Evolutionary conservation across 2,888 invertebrate species (phyloP), one percentile per base, ranked within the genome.

Genomic region (Gortyna flavago): DNA sequence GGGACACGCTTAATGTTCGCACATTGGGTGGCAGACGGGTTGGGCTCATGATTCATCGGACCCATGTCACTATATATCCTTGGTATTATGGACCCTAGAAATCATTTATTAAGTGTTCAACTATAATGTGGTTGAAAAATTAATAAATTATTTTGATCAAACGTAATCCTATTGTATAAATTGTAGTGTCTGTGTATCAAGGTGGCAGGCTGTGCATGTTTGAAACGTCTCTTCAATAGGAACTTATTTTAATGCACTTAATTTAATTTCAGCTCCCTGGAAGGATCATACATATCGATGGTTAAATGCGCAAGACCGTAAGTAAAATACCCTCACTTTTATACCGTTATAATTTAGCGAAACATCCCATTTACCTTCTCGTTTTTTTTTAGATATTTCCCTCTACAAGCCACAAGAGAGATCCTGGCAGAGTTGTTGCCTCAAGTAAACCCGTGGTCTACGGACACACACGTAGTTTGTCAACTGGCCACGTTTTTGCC

Each of bases 401-500:
- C 98, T 76, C 94, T 97, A 64, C 97, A 96, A 57, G 98, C 99
- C 0, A 99, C 99, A 0, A 97, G 97, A 93, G 99, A 99, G 95
- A 98, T 99, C 90, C 94, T 99, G 73, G 98, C 98, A 75, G 98
- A 98, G 93, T 97, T 98, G 92, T 97, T 98, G 73, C 99, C 99
- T 0, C 97, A 97, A 87, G 94, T 99, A 73, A 98, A 98, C 90
- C 98, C 98, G 0, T 98, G 98, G 95, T 97, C 97, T 70, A 93
- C 95, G 8, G 95, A 97, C 71, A 95, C 96, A 21, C 97, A 95
- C 78, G 94, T 97, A 25, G 94, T 98, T 77, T 97, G 97, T 81
- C 97, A 97, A 90, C 93, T 99, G 78, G 97, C 98, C 72, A 95
- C 97, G 75, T 99, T 99, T 94, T 95, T 99, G 85, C 99, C 99